Conservation (phyloP, 2,888 invertebrate species). For the Pristionchus arcanus region DNA sequence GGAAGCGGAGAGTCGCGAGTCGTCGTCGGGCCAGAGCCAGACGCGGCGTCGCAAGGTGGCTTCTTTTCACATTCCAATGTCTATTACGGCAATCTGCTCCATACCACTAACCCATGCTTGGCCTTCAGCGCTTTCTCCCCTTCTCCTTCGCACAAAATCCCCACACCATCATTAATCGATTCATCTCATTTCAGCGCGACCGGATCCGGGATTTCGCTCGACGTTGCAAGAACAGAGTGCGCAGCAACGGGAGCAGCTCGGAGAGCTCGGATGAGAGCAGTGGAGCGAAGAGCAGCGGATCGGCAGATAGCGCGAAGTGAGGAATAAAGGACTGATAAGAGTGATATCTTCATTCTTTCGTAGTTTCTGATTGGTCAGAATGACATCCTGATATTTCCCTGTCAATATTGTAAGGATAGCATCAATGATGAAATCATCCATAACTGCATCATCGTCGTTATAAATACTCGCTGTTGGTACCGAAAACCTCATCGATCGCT, state of each 20-base stretch:
- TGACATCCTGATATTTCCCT: too few species aligned
- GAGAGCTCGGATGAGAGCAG: not conserved
- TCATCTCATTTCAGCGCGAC: too few species aligned
- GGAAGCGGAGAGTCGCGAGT: slow-evolving; percentile 27
- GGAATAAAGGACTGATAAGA: not conserved
- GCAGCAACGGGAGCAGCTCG: not conserved
- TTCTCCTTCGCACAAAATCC: too few species aligned
- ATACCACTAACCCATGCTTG: not conserved
- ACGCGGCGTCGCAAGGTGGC: not conserved
- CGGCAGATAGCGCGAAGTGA: not conserved
- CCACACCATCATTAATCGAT: too few species aligned
- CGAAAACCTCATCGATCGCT: not conserved
- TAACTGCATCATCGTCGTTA: not conserved
- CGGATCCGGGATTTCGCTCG: slow-evolving; percentile 22
- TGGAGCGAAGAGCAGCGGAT: not conserved
- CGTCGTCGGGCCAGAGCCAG: not conserved
- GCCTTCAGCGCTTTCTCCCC: too few species aligned
- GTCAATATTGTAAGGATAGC: too few species aligned
- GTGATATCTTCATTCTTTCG: too few species aligned
- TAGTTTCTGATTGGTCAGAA: too few species aligned
- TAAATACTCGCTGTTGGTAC: not conserved
- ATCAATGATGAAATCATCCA: not conserved
- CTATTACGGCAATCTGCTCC: too few species aligned
- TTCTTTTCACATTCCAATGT: not conserved
- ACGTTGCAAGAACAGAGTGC: not conserved